phyloP scores from a whole-genome alignment of 37 sponge, comb jelly and placozoan species.

The Petrosia ficiformis region DNA sequence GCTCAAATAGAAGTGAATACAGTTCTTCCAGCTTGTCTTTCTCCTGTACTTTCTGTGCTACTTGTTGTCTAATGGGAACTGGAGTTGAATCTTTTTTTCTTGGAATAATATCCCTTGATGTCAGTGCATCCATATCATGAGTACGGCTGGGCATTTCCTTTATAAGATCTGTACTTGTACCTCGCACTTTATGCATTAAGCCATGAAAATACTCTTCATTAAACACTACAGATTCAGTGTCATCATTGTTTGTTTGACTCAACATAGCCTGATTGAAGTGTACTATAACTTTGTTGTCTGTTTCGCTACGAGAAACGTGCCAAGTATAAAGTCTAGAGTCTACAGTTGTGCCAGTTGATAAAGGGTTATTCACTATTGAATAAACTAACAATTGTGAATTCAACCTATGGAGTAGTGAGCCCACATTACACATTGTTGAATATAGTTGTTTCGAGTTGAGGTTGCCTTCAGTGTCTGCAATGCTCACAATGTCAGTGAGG shows the following conservation, averaged over 20 bases:
- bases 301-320: not conserved
- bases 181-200: constrained; percentile 20
- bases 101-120: constrained; percentile 3
- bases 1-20: not conserved
- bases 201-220: constrained; percentile 14
- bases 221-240: not conserved
- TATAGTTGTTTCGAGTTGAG: not conserved
- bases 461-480: constrained; percentile 4
- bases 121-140: not conserved
- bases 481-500: not conserved
- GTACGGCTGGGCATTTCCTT: not conserved
- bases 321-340: constrained; percentile 31
- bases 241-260: not conserved
- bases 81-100: not conserved
- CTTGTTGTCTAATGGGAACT: not conserved
- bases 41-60: not conserved
- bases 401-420: not conserved
- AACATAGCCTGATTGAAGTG: constrained; percentile 1
- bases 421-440: not conserved
- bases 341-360: not conserved
- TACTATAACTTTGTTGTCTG: not conserved
- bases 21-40: constrained; percentile 7
- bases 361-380: constrained; percentile 38
- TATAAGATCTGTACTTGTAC: not conserved
- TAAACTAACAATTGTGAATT: constrained; percentile 28